Conservation (phyloP, 2,797 vertebrate species). For the Carduelis carduelis region DNA sequence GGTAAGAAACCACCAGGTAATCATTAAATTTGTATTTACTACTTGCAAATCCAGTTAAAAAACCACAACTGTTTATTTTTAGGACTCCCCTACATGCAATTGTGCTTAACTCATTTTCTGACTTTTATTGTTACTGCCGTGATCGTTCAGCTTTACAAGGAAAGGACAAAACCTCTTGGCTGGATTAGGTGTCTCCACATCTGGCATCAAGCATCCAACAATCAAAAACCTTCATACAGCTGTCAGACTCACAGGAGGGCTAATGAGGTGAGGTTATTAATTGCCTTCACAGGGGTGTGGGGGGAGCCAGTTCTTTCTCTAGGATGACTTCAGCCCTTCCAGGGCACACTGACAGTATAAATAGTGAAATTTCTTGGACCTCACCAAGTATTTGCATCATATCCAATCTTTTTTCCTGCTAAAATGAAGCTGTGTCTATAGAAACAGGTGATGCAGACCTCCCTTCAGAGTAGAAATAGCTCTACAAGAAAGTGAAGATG, state of each 20-base stretch:
- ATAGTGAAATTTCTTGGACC: not conserved
- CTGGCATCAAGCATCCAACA: not conserved
- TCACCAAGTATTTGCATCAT: not conserved
- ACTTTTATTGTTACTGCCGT: not conserved
- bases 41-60: not conserved
- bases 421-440: not conserved
- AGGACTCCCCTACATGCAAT: not conserved
- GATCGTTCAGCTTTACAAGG: constrained; percentile 1
- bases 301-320: not conserved
- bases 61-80: not conserved
- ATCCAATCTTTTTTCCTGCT: not conserved
- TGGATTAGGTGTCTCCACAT: not conserved
- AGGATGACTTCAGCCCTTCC: not conserved
- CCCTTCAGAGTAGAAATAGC: not conserved
- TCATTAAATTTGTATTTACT: not conserved
- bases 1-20: not conserved
- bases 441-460: not conserved
- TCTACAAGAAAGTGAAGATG: not conserved
- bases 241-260: not conserved
- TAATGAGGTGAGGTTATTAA: not conserved
- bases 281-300: rapidly evolving
- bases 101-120: not conserved
- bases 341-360: not conserved
- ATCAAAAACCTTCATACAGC: not conserved
- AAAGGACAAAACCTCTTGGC: not conserved